Base-by-base conservation (phyloP, 2,797 vertebrate genomes). In the Echiichthys vipera region DNA sequence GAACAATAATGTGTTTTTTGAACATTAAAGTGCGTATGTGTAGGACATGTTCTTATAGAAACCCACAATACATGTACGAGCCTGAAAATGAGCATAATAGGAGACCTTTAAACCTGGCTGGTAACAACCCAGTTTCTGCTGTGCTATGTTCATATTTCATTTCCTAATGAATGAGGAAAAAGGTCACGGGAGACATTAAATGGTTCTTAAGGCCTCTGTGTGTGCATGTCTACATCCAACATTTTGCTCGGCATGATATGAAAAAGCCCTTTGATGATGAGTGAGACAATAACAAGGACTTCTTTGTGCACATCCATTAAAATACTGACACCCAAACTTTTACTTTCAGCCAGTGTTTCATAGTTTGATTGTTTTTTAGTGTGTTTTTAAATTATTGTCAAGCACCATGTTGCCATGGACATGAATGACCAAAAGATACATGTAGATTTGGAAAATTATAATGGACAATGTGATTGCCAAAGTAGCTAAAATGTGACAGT, bases 161-260 rank as follows among this genome's bases (percentile, higher is more conserved):
- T 43, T 36, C 39, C 42, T 30, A 59, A 18, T 54, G 13, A 59
- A 50, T 40, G 18, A 32, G 9, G 18, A n/a, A 66, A 63, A 70
- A 61, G 71, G 61, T 77, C 65, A 71, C 3, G 17, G 49, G 24
- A 69, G 51, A 69, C 49, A 62, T 80, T 53, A 57, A 20, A 46
- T 49, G 27, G 27, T 40, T 47, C n/a, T 36, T 20, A 10, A 11
- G 42, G n/a, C 45, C 20, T 47, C 22, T 29, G 36, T 20, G 27
- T 65, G 72, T 61, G 29, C 30, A 25, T 2, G 4, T 74, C 39
- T 64, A 32, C 34, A 59, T 27, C 58, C 30, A 30, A 72, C 22
- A 29, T 30, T 42, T 39, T 50, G 45, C 22, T 32, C 4, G 0
- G 56, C 40, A 20, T 24, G 20, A 46, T 64, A 73, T 57, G 37